Evolutionary conservation across 2,888 invertebrate species (phyloP).

Genomic region (Caenorhabditis macrosperma): DNA sequence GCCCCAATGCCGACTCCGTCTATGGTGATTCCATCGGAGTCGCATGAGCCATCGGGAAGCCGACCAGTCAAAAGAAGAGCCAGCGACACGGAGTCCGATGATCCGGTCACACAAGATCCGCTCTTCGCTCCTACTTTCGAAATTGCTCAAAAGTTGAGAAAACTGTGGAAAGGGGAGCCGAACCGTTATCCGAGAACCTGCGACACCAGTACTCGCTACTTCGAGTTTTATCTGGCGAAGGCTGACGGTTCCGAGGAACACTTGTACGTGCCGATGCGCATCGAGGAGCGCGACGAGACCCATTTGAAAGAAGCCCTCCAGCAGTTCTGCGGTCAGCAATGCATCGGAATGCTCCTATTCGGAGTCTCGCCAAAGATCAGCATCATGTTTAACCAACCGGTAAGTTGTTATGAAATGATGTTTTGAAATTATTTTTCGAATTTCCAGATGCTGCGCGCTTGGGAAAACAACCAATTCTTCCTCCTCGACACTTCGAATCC

Average conservation of each 20-base stretch:
- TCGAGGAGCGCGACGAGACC: slow-evolving; percentile 27
- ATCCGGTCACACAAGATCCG: slow-evolving; percentile 6
- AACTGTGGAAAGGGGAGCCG: slow-evolving; percentile 34
- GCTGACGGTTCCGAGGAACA: slow-evolving; percentile 25
- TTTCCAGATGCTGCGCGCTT: slow-evolving; percentile 17
- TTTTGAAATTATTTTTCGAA: not conserved
- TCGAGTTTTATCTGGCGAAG: slow-evolving; percentile 36
- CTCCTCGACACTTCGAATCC: slow-evolving; percentile 33
- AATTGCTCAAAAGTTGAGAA: slow-evolving; percentile 23
- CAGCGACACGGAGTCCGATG: not conserved
- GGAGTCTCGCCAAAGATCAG: slow-evolving; percentile 34
- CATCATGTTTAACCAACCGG: slow-evolving; percentile 27
- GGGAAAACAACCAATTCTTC: slow-evolving; percentile 45
- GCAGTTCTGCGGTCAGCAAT: not conserved
- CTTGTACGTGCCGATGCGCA: slow-evolving; percentile 15
- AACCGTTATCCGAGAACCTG: slow-evolving; percentile 11
- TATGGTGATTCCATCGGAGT: not conserved
- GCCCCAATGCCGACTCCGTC: not conserved
- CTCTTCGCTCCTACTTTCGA: slow-evolving; percentile 32
- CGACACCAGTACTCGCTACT: not conserved
- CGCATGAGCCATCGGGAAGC: not conserved
- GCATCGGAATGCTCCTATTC: slow-evolving; percentile 32
- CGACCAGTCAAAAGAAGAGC: slow-evolving; percentile 4
- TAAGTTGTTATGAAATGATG: too few species aligned
- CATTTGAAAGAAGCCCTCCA: slow-evolving; percentile 32